A percentile compares a stretch with the other conserved stretches of the same genome.
Conservation (phyloP, 2,888 invertebrate genomes). For the Ophraella communa region DNA sequence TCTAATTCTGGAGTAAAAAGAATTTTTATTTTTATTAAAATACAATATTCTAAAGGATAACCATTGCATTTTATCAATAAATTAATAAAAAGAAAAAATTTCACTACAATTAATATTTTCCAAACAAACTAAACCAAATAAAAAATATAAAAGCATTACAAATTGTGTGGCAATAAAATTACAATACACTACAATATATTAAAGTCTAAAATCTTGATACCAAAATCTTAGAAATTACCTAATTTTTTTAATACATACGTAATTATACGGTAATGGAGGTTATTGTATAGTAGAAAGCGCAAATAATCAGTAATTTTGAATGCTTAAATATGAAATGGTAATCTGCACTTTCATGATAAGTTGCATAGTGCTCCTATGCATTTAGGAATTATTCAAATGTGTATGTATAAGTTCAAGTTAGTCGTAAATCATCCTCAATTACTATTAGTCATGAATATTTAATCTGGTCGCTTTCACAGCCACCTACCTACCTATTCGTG, state of each 20-base stretch:
- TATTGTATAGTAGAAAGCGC: not conserved
- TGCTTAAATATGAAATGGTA: slow-evolving; percentile 11
- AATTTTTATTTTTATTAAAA: too few relatives aligned
- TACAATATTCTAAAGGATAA: too few relatives aligned
- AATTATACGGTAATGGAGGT: not conserved
- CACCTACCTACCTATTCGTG: slow-evolving; percentile 20
- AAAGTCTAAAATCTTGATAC: too few relatives aligned
- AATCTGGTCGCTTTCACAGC: slow-evolving; percentile 18
- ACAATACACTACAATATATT: too few relatives aligned
- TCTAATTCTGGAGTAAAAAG: too few relatives aligned
- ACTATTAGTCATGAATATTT: slow-evolving; percentile 31
- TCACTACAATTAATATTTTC: too few relatives aligned
- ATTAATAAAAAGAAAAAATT: too few relatives aligned
- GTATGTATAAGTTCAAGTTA: slow-evolving; percentile 23
- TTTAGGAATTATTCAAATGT: slow-evolving; percentile 27
- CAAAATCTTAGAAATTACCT: too few relatives aligned
- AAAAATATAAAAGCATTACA: too few relatives aligned
- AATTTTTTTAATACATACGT: not conserved
- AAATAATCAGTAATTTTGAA: slow-evolving; percentile 2
- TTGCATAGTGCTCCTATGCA: slow-evolving; percentile 22
- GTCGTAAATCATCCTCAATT: slow-evolving; percentile 32
- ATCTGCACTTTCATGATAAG: slow-evolving; percentile 25
- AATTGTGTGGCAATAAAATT: too few relatives aligned
- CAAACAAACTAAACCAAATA: too few relatives aligned
- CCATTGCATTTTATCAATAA: too few relatives aligned